phyloP scores from a whole-genome alignment of 1,140 invertebrate genomes.

The Galendromus occidentalis region DNA sequence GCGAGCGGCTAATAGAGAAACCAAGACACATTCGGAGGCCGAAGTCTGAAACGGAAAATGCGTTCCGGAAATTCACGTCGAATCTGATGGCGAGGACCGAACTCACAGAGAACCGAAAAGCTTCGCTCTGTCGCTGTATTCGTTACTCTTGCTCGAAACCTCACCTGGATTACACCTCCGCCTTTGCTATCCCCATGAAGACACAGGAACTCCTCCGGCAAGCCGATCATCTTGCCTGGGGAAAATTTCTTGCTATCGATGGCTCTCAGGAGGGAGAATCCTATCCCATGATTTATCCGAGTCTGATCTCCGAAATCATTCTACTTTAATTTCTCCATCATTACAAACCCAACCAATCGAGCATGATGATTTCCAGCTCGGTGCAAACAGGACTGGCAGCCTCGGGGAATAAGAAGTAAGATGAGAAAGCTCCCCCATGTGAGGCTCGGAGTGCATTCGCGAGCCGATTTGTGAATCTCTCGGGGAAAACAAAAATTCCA shows the following conservation, averaged over 20 bases:
- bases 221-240: slow-evolving; percentile 48
- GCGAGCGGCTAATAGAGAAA: slow-evolving; percentile 79
- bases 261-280: not conserved
- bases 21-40: slow-evolving; percentile 89
- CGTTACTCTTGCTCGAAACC: no score
- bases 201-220: slow-evolving; percentile 66
- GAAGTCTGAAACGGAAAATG: slow-evolving; percentile 47
- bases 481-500: slow-evolving; percentile 12
- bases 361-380: slow-evolving; percentile 84
- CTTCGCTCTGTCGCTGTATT: no score
- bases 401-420: slow-evolving; percentile 22
- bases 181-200: slow-evolving; percentile 59
- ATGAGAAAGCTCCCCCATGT: not conserved
- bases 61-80: not conserved
- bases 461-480: not conserved
- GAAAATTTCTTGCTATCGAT: not conserved
- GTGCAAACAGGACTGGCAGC: slow-evolving; percentile 91
- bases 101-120: no score
- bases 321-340: not conserved
- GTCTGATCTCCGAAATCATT: not conserved
- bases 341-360: slow-evolving; percentile 90
- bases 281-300: not conserved
- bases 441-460: not conserved
- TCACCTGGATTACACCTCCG: slow-evolving; percentile 70
- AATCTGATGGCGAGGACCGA: not conserved